Evolutionary conservation across 1,140 invertebrate genomes (phyloP).

Genomic region (Saccostrea echinata): DNA sequence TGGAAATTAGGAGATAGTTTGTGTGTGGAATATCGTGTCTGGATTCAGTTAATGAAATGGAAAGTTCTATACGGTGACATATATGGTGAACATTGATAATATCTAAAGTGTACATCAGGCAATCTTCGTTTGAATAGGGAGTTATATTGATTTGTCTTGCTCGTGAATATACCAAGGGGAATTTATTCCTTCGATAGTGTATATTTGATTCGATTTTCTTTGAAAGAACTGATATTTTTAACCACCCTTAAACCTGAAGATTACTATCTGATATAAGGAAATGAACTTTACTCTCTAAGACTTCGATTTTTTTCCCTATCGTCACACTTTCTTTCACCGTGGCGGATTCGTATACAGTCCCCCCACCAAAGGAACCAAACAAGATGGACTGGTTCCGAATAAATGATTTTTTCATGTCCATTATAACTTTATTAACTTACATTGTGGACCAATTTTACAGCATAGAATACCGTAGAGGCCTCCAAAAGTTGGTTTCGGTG

Average conservation of each 20-base stretch:
- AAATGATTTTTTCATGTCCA: constrained; percentile 4
- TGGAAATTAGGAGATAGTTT: background rate
- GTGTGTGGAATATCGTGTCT: background rate
- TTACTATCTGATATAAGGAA: background rate
- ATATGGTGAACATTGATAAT: too few relatives aligned
- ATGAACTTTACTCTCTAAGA: background rate
- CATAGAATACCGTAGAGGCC: background rate
- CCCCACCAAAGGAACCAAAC: background rate
- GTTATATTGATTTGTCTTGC: too few relatives aligned
- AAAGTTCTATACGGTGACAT: too few relatives aligned
- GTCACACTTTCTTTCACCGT: background rate
- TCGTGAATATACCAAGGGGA: too few relatives aligned
- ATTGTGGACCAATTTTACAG: constrained; percentile 29
- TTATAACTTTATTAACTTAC: background rate
- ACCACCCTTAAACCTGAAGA: background rate
- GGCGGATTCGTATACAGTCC: background rate
- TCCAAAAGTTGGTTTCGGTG: background rate
- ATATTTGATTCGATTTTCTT: background rate
- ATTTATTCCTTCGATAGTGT: background rate
- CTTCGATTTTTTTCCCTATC: background rate
- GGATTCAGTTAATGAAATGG: background rate
- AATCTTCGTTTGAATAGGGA: too few relatives aligned
- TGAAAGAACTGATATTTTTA: background rate
- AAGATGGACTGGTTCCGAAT: constrained; percentile 19
- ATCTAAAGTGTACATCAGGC: too few relatives aligned